Conservation (phyloP, 2,113 vertebrate species). For the Daphoenositta chrysoptera region DNA sequence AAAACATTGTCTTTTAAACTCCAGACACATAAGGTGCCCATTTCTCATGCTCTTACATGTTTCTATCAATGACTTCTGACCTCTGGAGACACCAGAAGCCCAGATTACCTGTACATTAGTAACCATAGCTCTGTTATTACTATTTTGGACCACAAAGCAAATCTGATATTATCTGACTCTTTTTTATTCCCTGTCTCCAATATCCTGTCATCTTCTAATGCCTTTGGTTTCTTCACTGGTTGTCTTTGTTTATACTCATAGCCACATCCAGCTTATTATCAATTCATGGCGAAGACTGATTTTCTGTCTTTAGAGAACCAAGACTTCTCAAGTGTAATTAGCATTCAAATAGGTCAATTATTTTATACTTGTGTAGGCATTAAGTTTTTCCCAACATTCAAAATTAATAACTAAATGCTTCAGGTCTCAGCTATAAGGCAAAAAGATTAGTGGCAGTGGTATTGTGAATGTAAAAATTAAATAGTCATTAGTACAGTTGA, state of each 20-base stretch:
- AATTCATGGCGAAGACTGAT: not conserved
- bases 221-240: not conserved
- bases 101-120: not conserved
- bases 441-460: not conserved
- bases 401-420: not conserved
- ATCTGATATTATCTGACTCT: not conserved
- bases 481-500: not conserved
- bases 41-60: not conserved
- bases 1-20: not conserved
- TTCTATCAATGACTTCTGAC: not conserved
- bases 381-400: not conserved
- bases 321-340: not conserved
- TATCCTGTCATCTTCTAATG: not conserved
- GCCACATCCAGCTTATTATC: not conserved
- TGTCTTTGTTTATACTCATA: not conserved
- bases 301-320: not conserved
- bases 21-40: not conserved
- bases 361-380: not conserved
- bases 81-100: not conserved
- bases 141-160: not conserved
- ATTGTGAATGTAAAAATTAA: slow-evolving; percentile 11
- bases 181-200: not conserved
- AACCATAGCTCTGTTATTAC: not conserved
- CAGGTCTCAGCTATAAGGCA: not conserved
- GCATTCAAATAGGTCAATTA: not conserved